Evolutionary conservation across 2,113 vertebrate species (phyloP), one percentile per base, ranked within the genome.

Genomic region (Condylura cristata): DNA sequence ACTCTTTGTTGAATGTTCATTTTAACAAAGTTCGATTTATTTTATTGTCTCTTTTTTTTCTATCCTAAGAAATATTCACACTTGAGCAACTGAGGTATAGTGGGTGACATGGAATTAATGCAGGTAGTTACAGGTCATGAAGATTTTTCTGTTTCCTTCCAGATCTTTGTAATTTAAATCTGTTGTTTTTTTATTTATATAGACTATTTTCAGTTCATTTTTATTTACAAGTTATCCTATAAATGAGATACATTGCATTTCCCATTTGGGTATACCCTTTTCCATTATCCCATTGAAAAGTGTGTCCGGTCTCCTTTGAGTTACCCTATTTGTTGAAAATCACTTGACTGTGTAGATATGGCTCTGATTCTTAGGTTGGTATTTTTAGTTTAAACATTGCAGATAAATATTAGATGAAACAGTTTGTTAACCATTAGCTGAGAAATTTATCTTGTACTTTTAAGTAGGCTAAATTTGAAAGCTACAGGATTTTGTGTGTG

Each of bases 1-100:
- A 92, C n/a, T 81, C 90, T 93, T 61, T 88, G 37, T 41, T 78
- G 17, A 72, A 61, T 44, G 20, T 83, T 84, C 46, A 51, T 93
- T 60, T 95, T 89, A 5, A 60, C 12, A 28, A 81, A 84, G 2
- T 53, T 6, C 28, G 51, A 34, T 70, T 88, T 82, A 12, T 83
- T 39, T 51, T 68, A 83, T 71, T 0, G 13, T 58, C 89, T 83
- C 37, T 91, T n/a, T 5, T 70, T 91, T 82, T 60, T 78, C 2
- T 65, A 2, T 68, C 34, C 58, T 56, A 75, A 83, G 14, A 83
- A 79, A 84, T 56, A 79, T 17, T 76, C 66, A 17, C 30, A 32
- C 34, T 34, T 84, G 53, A 56, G 20, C 18, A 22, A 56, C 5
- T 22, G 53, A 56, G 53, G 2, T 22, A 56, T 6, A 56, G 8